Conservation (phyloP, 2,797 vertebrate genomes). For the Borostomias antarcticus region DNA sequence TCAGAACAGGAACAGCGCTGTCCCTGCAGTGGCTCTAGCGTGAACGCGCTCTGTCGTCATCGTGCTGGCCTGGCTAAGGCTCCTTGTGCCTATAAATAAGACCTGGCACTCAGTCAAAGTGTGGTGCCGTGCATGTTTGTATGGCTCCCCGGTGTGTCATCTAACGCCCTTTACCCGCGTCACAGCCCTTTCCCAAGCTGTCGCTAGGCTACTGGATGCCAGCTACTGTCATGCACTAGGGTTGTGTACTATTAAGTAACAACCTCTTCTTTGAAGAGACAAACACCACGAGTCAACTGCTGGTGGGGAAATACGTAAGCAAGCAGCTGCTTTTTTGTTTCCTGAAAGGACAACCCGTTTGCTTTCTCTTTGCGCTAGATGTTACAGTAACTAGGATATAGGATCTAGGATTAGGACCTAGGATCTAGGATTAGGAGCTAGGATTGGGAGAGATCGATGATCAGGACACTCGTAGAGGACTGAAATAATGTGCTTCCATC, state of each 20-base stretch:
- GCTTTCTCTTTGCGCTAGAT: neutral
- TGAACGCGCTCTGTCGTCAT: neutral
- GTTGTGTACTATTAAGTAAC: neutral
- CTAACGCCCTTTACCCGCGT: neutral
- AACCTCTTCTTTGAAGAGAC: neutral
- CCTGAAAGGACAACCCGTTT: no score
- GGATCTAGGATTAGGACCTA: no score
- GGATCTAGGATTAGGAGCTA: no score
- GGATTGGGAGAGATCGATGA: neutral
- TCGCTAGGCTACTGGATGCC: neutral
- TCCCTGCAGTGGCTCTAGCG: no score
- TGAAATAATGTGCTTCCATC: neutral
- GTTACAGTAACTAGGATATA: neutral
- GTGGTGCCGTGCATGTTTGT: neutral
- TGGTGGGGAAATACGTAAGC: neutral
- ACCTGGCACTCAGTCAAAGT: neutral
- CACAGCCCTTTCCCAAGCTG: neutral
- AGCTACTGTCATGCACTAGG: neutral
- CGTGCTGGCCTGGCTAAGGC: no score
- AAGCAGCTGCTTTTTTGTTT: no score
- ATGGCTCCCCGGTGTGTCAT: neutral
- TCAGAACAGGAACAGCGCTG: no score
- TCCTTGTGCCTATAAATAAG: slow-evolving; percentile 5
- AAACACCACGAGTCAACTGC: neutral
- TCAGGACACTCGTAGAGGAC: neutral